Percentiles rank a stretch among this genome's conserved stretches.
These are phyloP conservation scores for Phallusia fumigata DNA, from an alignment of 23 tunicate species.

Conservation along the genomic window DNA sequence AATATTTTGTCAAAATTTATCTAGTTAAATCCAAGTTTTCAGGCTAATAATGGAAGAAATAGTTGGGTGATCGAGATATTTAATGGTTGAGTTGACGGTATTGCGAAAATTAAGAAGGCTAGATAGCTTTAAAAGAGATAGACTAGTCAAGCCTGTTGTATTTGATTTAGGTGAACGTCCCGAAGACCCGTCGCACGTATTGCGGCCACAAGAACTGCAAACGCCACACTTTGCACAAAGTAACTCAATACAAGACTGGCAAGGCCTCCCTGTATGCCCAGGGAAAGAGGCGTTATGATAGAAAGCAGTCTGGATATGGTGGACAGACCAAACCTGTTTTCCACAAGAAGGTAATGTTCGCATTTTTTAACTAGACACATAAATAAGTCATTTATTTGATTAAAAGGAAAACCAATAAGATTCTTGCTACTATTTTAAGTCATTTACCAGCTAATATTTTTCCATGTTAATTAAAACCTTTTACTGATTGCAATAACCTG, in stretches of 20 bases:
- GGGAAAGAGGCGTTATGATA: conserved; percentile 98
- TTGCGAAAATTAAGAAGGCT: no score
- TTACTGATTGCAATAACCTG: no score
- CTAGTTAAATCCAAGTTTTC: background rate
- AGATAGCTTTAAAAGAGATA: no score
- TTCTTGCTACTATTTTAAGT: no score
- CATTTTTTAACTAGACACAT: no score
- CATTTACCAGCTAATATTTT: no score
- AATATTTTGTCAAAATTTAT: background rate
- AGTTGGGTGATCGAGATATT: no score
- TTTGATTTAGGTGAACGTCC: conserved; percentile 81
- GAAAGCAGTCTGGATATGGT: conserved; percentile 97
- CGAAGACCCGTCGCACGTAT: conserved; percentile 88
- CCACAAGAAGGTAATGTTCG: conserved; percentile 71
- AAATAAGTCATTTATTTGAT: no score
- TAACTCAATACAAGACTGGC: conserved; percentile 94
- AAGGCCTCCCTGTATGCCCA: conserved; percentile 79
- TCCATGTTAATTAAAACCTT: no score
- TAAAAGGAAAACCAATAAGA: no score
- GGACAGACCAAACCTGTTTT: conserved; percentile 98
- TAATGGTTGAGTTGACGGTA: no score
- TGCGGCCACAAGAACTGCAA: conserved; percentile 72
- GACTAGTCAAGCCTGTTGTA: no score
- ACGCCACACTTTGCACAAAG: conserved; percentile 86
- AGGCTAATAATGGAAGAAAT: background rate